These are phyloP conservation scores for Sphyrna mokarran DNA, from an alignment of 2,113 vertebrate species.

Conservation along the genomic window DNA sequence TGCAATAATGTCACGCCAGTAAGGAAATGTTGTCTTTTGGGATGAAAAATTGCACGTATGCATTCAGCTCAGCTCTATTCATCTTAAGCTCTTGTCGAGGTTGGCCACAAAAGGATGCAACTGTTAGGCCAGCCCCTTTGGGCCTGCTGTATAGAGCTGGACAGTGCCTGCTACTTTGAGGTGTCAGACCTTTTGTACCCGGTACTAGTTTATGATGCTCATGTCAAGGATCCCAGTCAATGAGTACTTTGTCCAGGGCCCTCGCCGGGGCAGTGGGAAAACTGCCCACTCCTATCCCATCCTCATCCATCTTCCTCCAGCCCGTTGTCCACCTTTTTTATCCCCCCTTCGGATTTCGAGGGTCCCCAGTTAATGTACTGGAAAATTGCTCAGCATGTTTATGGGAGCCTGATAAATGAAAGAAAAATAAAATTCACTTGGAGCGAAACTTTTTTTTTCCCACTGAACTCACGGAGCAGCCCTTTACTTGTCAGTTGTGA, in stretches of 20 bases:
- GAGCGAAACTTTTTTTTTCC: constrained; percentile 58
- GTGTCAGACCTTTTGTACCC: constrained; percentile 92
- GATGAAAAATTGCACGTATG: constrained; percentile 60
- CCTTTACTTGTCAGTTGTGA: constrained; percentile 77
- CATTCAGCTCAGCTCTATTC: constrained; percentile 71
- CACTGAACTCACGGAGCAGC: constrained; percentile 74
- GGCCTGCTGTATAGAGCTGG: constrained; percentile 66
- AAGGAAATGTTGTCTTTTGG: constrained; percentile 66
- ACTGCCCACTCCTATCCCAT: constrained; percentile 85
- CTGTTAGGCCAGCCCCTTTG: constrained; percentile 68
- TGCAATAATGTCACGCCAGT: constrained; percentile 44
- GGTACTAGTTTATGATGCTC: constrained; percentile 98
- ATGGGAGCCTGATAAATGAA: constrained; percentile 85
- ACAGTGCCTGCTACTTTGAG: constrained; percentile 87
- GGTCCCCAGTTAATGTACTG: constrained; percentile 98
- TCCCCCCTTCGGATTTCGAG: constrained; percentile 72
- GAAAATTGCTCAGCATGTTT: constrained; percentile 99
- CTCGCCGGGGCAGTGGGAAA: constrained; percentile 94
- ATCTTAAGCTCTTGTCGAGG: constrained; percentile 69
- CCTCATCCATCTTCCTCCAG: constrained; percentile 87
- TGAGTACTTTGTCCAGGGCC: constrained; percentile 92
- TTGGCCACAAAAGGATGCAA: constrained; percentile 59
- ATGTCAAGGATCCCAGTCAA: constrained; percentile 96
- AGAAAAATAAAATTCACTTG: constrained; percentile 77
- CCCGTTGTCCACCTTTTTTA: constrained; percentile 60